Percentiles rank a stretch among this genome's conserved stretches.
phyloP scores from a whole-genome alignment of 2,797 vertebrate genomes.

The Prionace glauca region DNA sequence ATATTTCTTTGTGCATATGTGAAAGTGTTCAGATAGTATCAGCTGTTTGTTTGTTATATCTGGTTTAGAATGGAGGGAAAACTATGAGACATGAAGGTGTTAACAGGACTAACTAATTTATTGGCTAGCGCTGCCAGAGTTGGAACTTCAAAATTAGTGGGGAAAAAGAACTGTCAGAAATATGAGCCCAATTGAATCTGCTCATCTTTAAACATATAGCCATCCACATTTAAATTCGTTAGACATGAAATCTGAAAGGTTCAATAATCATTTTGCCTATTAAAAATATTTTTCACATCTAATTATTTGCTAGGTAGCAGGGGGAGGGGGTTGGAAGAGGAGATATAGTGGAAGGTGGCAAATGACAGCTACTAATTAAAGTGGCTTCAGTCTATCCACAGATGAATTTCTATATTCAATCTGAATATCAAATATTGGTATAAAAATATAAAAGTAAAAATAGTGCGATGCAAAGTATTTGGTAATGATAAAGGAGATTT shows the following conservation, averaged over 20 bases:
- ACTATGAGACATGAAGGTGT: not conserved
- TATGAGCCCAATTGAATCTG: not conserved
- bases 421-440: not conserved
- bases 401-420: not conserved
- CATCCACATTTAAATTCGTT: not conserved
- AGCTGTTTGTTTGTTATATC: not conserved
- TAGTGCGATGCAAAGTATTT: conserved; percentile 17
- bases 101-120: not conserved
- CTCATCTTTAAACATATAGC: not conserved
- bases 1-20: not conserved
- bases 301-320: not conserved
- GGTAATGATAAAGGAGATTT: not conserved
- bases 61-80: conserved; percentile 20
- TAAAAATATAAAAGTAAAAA: conserved; percentile 23
- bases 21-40: not conserved
- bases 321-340: no score
- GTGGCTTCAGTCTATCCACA: not conserved
- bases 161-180: not conserved
- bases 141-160: not conserved
- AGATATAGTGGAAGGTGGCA: not conserved
- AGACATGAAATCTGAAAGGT: not conserved
- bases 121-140: not conserved
- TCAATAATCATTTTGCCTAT: not conserved
- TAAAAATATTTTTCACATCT: not conserved
- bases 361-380: not conserved